Base-by-base conservation (phyloP, 2,113 vertebrate genomes). In the Panthera tigris region DNA sequence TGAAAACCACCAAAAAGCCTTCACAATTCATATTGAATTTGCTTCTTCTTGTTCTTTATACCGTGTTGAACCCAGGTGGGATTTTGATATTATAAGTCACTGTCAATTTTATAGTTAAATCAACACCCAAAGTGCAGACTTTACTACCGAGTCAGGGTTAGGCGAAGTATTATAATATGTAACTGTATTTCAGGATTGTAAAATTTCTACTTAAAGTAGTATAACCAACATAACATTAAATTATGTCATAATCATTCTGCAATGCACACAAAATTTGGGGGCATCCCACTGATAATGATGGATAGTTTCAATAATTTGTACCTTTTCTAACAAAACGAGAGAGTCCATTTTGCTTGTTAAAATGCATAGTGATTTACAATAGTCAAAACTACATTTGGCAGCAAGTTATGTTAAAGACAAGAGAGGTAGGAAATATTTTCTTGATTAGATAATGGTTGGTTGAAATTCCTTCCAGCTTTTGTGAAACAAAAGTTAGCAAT, bases 371-470 rank as follows among this genome's bases (percentile, higher is more conserved):
- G 98, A 98, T 98, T 97, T 97, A 97, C 93, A 97, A 97, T 87
- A 98, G 97, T 96, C 94, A 94, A 98, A 98, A 97, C 86, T 93
- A 92, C 73, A 95, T 95, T 98, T 98, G 98, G 98, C 97, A 99
- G 97, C 97, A 89, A 98, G 98, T 97, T 98, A 98, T 97, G 97
- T 98, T 97, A 98, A 97, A 98, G 98, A 99, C 95, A 98, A 98
- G 98, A 98, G 98, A 98, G 98, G 98, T 97, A 98, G 97, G 90
- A 97, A 98, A 98, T 98, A 98, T 98, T 98, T 98, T 97, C 98
- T 98, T 98, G 98, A 98, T 99, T 99, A 98, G 98, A 98, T 99
- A 98, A 99, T 98, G 96, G 91, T 98, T 98, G 96, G 98, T 95
- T 99, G 98, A 99, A 99, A 99, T 98, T 98, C 96, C 96, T 98